A percentile compares a stretch with the other conserved stretches of the same genome.
Conservation (phyloP, 2,888 invertebrate species). For the Cosmia trapezina region DNA sequence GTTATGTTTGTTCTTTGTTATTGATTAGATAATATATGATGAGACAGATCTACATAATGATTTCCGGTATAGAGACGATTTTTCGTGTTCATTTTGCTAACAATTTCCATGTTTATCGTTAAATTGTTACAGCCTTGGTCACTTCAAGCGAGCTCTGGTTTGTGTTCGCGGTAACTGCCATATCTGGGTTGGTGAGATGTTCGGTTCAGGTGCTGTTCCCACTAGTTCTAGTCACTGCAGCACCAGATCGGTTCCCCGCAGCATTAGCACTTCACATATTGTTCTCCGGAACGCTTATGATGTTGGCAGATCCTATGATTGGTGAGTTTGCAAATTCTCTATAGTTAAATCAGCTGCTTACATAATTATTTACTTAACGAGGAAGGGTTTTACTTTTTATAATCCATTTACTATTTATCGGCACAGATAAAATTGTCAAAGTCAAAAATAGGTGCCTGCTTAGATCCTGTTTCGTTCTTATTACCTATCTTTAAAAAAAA, state of each 20-base stretch:
- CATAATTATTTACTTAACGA: not conserved
- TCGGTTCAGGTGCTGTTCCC: slow-evolving; percentile 93
- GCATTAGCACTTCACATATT: slow-evolving; percentile 94
- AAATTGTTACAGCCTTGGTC: slow-evolving; percentile 79
- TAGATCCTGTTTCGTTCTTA: slow-evolving; percentile 2
- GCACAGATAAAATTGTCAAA: not conserved
- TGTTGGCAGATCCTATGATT: slow-evolving; percentile 92
- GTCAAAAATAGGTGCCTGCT: not conserved
- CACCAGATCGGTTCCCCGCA: slow-evolving; percentile 92
- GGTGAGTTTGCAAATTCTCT: slow-evolving; percentile 83
- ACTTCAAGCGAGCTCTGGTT: slow-evolving; percentile 84
- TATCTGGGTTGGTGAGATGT: slow-evolving; percentile 93
- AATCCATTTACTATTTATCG: not conserved
- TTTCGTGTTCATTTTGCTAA: not conserved
- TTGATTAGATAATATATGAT: not conserved
- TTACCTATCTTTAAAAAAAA: not conserved
- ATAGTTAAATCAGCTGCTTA: not conserved
- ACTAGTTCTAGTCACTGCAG: slow-evolving; percentile 92
- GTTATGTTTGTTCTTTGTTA: slow-evolving; percentile 22
- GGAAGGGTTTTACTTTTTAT: not conserved
- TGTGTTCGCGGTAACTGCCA: slow-evolving; percentile 90
- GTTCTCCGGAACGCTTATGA: slow-evolving; percentile 92
- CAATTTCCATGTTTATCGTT: slow-evolving; percentile 43
- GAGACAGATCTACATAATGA: not conserved
- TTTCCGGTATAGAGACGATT: not conserved